Percentiles rank a stretch among this genome's conserved stretches.
phyloP scores from a whole-genome alignment of 1,140 invertebrate genomes.

The Popillia japonica region DNA sequence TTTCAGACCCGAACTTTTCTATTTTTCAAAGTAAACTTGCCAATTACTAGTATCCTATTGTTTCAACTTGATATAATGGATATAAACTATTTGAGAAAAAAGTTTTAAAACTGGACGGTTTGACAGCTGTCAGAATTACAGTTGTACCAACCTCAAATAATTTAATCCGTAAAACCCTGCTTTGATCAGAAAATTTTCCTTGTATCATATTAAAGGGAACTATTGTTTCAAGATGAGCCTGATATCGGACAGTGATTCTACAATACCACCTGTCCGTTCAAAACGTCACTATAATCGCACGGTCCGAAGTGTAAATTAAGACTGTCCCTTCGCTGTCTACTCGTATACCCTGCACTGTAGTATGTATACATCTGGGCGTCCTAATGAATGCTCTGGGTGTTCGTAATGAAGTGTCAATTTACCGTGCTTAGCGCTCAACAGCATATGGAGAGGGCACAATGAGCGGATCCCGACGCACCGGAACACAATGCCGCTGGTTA shows the following conservation, averaged over 20 bases:
- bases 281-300: neutral
- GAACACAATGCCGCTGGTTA: constrained; percentile 49
- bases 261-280: constrained; percentile 10
- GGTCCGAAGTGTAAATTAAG: constrained; percentile 20
- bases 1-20: neutral
- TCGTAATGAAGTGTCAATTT: constrained; percentile 56
- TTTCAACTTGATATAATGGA: neutral
- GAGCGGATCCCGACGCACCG: constrained; percentile 32
- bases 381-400: constrained; percentile 52
- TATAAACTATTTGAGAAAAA: too few species aligned
- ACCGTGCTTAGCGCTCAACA: constrained; percentile 45
- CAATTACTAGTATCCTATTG: neutral
- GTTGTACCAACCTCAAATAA: too few species aligned
- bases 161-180: too few species aligned
- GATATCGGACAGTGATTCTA: too few species aligned
- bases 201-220: too few species aligned
- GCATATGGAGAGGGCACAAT: constrained; percentile 46
- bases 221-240: too few species aligned
- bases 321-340: neutral
- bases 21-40: neutral
- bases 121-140: too few species aligned
- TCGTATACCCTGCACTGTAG: neutral
- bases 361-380: constrained; percentile 50
- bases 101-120: too few species aligned
- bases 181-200: too few species aligned